Conservation (phyloP, 1,140 invertebrate genomes). For the Hypothenemus hampei region DNA sequence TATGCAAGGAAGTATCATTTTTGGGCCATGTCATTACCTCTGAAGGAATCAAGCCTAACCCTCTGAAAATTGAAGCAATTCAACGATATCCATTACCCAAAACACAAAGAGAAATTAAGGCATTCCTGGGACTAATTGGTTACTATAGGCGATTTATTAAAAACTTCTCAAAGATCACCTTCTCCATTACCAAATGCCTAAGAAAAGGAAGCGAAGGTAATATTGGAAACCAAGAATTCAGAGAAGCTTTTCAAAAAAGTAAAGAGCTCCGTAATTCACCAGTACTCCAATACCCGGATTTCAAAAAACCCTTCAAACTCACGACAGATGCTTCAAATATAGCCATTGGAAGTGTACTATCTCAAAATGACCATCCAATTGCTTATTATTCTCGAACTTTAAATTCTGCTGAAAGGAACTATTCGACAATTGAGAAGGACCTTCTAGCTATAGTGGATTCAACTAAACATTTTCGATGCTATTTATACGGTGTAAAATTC, state of each 20-base stretch:
- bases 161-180: constrained; percentile 7
- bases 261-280: constrained; percentile 15
- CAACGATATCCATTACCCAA: constrained; percentile 13
- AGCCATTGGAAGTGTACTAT: constrained; percentile 9
- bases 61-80: constrained; percentile 15
- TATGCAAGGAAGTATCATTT: constrained; percentile 28
- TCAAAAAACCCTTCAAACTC: not conserved
- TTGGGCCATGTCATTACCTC: constrained; percentile 19
- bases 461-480: constrained; percentile 21
- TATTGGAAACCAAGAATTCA: not conserved
- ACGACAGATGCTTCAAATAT: constrained; percentile 10
- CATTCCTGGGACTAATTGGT: constrained; percentile 28
- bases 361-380: constrained; percentile 21
- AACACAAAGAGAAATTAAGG: constrained; percentile 12
- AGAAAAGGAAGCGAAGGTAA: not conserved
- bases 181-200: constrained; percentile 1
- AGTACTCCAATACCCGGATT: constrained; percentile 17
- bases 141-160: constrained; percentile 18
- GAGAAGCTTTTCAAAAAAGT: not conserved
- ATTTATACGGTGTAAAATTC: constrained; percentile 4
- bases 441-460: constrained; percentile 31
- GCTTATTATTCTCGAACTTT: constrained; percentile 35
- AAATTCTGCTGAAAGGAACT: constrained; percentile 31
- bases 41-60: constrained; percentile 19
- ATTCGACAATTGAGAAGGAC: constrained; percentile 33